Conservation (phyloP, 1,140 invertebrate genomes). For the Odontomachus brunneus region DNA sequence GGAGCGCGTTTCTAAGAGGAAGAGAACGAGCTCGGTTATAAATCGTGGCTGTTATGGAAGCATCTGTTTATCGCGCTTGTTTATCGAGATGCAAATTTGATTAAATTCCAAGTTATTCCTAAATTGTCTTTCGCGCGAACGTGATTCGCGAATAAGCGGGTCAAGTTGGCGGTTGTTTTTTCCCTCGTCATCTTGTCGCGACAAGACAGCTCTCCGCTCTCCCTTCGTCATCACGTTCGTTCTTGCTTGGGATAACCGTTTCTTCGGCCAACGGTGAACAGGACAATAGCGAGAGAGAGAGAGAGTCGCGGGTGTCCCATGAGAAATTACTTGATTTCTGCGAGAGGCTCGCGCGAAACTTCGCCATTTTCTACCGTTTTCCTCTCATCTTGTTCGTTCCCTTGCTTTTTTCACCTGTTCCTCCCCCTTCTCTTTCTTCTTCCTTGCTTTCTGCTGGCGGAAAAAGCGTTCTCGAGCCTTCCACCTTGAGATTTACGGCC, state of each 20-base stretch:
- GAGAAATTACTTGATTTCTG: conserved; percentile 69
- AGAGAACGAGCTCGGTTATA: conserved; percentile 33
- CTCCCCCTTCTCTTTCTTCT: not conserved
- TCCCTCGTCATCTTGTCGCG: not conserved
- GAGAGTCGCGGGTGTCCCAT: conserved; percentile 31
- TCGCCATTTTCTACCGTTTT: conserved; percentile 18
- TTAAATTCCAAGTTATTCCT: too few relatives aligned
- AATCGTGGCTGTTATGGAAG: conserved; percentile 35
- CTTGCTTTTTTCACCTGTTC: not conserved
- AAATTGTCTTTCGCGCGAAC: too few relatives aligned
- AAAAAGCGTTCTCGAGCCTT: conserved; percentile 44
- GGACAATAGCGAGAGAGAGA: not conserved
- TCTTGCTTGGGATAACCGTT: not conserved
- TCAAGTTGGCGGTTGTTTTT: too few relatives aligned
- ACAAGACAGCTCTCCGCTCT: too few relatives aligned
- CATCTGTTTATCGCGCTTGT: too few relatives aligned
- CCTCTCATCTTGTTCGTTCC: not conserved
- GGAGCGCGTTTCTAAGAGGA: not conserved
- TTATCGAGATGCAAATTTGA: too few relatives aligned
- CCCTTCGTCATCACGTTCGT: not conserved
- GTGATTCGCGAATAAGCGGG: too few relatives aligned
- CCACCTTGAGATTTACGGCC: conserved; percentile 64
- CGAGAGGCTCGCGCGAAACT: conserved; percentile 8
- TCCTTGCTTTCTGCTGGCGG: not conserved
- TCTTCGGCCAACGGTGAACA: not conserved